phyloP scores from a whole-genome alignment of 2,113 vertebrate species.

The Jaculus jaculus region DNA sequence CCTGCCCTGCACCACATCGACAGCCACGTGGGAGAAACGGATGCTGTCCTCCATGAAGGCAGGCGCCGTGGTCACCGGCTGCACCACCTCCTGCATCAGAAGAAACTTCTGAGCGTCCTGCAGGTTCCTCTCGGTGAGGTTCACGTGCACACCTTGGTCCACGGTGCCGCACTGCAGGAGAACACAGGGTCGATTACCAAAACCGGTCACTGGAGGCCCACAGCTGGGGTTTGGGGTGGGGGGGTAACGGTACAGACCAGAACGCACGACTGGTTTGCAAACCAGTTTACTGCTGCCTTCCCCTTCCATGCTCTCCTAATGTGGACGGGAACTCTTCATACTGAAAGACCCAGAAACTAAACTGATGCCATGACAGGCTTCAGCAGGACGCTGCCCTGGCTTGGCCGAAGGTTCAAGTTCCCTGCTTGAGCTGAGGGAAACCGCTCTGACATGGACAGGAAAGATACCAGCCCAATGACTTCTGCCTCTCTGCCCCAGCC shows the following conservation, averaged over 20 bases:
- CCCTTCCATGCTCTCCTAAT: rapidly evolving
- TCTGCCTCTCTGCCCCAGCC: too few species aligned
- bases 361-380: too few species aligned
- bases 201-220: too few species aligned
- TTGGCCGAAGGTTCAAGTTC: too few species aligned
- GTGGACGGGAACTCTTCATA: not conserved
- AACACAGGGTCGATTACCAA: not conserved
- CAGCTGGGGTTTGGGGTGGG: rapidly evolving
- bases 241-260: rapidly evolving
- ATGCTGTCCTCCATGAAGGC: slow-evolving; percentile 98
- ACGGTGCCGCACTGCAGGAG: slow-evolving; percentile 93
- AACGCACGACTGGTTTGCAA: rapidly evolving
- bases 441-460: too few species aligned
- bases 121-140: slow-evolving; percentile 95
- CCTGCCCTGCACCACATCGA: slow-evolving; percentile 96
- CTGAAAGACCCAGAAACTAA: too few species aligned
- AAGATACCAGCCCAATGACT: too few species aligned
- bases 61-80: slow-evolving; percentile 91
- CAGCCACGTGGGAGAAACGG: slow-evolving; percentile 94
- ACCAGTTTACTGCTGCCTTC: rapidly evolving
- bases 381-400: too few species aligned
- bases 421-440: too few species aligned
- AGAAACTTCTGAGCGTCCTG: slow-evolving; percentile 98
- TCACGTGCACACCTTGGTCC: slow-evolving; percentile 94
- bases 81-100: slow-evolving; percentile 97